A percentile compares a stretch with the other conserved stretches of the same genome.
phyloP scores from a whole-genome alignment of 2,797 vertebrate genomes.

The Chromobotia macracanthus region DNA sequence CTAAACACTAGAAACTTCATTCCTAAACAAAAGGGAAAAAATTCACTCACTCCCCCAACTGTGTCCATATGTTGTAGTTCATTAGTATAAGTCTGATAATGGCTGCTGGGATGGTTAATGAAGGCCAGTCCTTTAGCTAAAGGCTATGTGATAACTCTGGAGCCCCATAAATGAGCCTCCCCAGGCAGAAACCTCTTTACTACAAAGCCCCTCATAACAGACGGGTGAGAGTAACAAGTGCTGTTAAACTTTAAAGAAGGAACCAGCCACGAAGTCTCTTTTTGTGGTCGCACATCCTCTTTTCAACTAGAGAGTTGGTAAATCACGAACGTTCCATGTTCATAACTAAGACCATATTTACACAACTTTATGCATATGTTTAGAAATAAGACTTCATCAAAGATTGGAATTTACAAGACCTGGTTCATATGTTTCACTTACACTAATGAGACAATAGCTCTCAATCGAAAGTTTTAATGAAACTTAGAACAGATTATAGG shows the following conservation, averaged over 20 bases:
- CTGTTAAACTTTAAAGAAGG: constrained; percentile 58
- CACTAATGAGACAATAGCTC: constrained; percentile 50
- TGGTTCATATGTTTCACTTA: constrained; percentile 41
- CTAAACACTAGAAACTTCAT: constrained; percentile 18
- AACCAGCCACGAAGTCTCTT: constrained; percentile 32
- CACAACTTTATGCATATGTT: constrained; percentile 2
- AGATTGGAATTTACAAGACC: constrained; percentile 33
- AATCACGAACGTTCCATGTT: constrained; percentile 30
- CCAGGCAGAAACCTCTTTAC: constrained; percentile 32
- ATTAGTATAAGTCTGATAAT: constrained; percentile 63
- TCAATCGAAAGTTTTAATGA: constrained; percentile 36
- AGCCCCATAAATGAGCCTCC: constrained; percentile 41
- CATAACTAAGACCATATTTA: constrained; percentile 27
- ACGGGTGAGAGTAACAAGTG: constrained; percentile 57
- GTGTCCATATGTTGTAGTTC: constrained; percentile 57
- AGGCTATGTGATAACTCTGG: constrained; percentile 55
- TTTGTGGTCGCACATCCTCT: constrained; percentile 45
- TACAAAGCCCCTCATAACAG: constrained; percentile 60
- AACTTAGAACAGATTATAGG: constrained; percentile 29
- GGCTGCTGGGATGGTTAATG: constrained; percentile 51
- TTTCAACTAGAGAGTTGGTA: constrained; percentile 40
- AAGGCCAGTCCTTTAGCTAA: constrained; percentile 55
- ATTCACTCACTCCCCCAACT: constrained; percentile 33
- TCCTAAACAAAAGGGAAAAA: constrained; percentile 20
- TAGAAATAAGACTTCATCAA: constrained; percentile 35